Percentiles rank a stretch among this genome's conserved stretches.
Conservation (phyloP, 2,797 vertebrate genomes). For the Ispidina lecontei region DNA sequence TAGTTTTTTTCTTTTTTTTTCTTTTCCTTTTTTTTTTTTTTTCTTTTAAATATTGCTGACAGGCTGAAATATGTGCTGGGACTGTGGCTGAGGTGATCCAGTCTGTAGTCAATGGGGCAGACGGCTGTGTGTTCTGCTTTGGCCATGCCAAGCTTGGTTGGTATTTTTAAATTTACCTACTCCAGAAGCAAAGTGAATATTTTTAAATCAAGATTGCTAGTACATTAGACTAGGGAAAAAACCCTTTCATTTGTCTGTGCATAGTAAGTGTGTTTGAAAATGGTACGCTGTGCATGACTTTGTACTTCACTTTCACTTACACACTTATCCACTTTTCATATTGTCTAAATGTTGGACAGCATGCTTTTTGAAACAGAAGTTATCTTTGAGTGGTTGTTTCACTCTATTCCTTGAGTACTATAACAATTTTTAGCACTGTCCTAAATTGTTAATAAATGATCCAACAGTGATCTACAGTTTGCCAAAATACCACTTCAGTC, state of each 20-base stretch:
- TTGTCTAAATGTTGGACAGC: background rate
- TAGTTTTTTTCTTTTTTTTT: background rate
- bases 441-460: background rate
- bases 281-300: background rate
- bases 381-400: background rate
- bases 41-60: background rate
- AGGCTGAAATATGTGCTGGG: conserved; percentile 94
- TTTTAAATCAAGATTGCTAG: background rate
- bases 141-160: conserved; percentile 92
- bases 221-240: background rate
- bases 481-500: background rate
- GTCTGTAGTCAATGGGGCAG: conserved; percentile 93
- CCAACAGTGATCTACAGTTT: background rate
- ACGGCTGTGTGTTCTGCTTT: conserved; percentile 95
- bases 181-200: background rate
- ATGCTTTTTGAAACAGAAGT: background rate
- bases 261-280: background rate
- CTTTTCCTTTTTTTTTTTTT: background rate
- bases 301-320: background rate
- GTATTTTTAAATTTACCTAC: conserved; percentile 68
- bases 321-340: background rate
- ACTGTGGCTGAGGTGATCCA: conserved; percentile 95
- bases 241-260: background rate
- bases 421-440: background rate
- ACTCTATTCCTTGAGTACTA: background rate